phyloP scores from a whole-genome alignment of 2,113 vertebrate species.

The Myotis davidii region DNA sequence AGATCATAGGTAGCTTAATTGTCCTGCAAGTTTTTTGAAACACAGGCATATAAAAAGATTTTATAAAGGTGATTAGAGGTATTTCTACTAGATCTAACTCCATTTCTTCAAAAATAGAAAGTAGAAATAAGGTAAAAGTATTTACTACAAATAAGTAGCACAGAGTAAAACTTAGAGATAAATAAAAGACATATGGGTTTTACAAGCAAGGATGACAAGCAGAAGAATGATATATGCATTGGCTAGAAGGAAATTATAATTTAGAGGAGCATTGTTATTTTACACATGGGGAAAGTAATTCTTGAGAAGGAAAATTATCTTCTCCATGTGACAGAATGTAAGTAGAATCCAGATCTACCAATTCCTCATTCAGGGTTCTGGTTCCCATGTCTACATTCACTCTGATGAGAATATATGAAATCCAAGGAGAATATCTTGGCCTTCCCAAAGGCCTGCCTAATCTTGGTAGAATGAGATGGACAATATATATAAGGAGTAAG shows the following conservation, averaged over 20 bases:
- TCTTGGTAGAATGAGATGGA: not conserved
- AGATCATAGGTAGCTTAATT: not conserved
- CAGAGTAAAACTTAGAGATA: not conserved
- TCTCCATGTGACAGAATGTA: not conserved
- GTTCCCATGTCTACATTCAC: not conserved
- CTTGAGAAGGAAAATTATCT: not conserved
- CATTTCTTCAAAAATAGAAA: slow-evolving; percentile 34
- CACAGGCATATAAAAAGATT: not conserved
- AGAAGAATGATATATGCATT: not conserved
- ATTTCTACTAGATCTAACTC: not conserved
- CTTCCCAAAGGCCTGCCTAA: not conserved
- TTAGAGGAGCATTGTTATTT: slow-evolving; percentile 20
- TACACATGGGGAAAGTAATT: not conserved
- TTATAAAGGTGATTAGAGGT: not conserved
- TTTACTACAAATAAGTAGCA: not conserved
- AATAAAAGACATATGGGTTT: not conserved
- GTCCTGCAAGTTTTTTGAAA: not conserved
- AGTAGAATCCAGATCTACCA: not conserved
- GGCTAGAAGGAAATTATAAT: not conserved
- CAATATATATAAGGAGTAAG: not conserved
- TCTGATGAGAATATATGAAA: not conserved
- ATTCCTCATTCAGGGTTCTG: not conserved
- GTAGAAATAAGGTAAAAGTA: slow-evolving; percentile 17
- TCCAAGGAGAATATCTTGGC: not conserved
- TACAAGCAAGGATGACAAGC: not conserved